phyloP scores from a whole-genome alignment of 2,888 invertebrate genomes.

The Melanostoma scalare region DNA sequence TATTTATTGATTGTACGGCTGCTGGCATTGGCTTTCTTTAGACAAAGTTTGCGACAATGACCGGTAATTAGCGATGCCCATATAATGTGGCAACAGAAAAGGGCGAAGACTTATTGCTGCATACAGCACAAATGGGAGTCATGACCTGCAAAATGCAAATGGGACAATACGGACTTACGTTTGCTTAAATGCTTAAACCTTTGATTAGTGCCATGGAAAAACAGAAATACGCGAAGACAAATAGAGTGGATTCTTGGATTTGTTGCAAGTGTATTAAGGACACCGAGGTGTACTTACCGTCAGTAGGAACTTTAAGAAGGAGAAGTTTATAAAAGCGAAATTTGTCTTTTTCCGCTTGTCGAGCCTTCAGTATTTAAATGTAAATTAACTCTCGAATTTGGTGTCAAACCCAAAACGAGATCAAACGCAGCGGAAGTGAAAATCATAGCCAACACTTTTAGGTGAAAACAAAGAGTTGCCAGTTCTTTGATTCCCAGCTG shows the following conservation, averaged over 20 bases:
- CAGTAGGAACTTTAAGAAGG: too few relatives aligned
- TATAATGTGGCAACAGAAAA: not conserved
- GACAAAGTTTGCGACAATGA: constrained; percentile 56
- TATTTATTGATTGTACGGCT: constrained; percentile 45
- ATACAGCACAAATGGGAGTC: constrained; percentile 20
- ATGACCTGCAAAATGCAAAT: constrained; percentile 12
- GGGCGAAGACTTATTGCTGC: constrained; percentile 1
- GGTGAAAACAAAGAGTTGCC: too few relatives aligned
- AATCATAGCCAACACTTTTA: too few relatives aligned
- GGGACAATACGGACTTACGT: not conserved
- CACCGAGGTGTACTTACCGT: not conserved
- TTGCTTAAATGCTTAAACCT: constrained; percentile 2
- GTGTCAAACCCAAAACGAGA: too few relatives aligned
- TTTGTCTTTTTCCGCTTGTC: too few relatives aligned
- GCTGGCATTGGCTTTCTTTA: constrained; percentile 49
- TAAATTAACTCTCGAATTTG: too few relatives aligned
- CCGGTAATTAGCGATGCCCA: constrained; percentile 48
- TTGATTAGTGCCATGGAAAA: constrained; percentile 32
- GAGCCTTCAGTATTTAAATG: too few relatives aligned
- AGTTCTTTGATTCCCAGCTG: too few relatives aligned
- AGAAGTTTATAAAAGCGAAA: too few relatives aligned
- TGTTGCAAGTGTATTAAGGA: not conserved
- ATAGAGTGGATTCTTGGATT: not conserved
- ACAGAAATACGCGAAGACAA: not conserved
- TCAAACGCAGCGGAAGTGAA: too few relatives aligned